Conservation (phyloP, 1,140 invertebrate genomes). For the Arion vulgaris region DNA sequence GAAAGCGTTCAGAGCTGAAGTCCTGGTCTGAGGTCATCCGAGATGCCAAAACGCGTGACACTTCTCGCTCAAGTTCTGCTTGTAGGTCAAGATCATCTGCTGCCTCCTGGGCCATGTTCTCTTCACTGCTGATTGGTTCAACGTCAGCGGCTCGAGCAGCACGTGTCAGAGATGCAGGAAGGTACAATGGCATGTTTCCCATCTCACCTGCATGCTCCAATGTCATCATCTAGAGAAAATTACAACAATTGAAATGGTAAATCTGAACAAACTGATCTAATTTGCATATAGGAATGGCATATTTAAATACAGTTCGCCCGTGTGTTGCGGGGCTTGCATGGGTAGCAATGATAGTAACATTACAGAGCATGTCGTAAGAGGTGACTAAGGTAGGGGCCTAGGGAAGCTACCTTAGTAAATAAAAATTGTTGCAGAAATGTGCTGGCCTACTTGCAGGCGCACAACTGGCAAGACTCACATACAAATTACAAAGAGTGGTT, state of each 20-base stretch:
- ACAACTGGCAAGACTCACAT: too few relatives aligned
- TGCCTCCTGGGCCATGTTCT: conserved; percentile 72
- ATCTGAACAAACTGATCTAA: too few relatives aligned
- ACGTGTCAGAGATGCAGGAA: conserved; percentile 73
- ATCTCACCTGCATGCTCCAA: conserved; percentile 47
- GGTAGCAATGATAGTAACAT: too few relatives aligned
- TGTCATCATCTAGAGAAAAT: conserved; percentile 71
- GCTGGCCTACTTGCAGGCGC: too few relatives aligned
- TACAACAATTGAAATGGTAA: background rate
- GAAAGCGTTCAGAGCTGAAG: conserved; percentile 74
- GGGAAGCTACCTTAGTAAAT: too few relatives aligned
- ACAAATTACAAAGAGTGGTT: too few relatives aligned
- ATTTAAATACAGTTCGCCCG: too few relatives aligned
- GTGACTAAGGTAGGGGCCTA: too few relatives aligned
- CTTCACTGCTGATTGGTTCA: conserved; percentile 72
- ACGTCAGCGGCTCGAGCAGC: conserved; percentile 75
- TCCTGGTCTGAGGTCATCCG: conserved; percentile 73
- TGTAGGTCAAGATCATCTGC: conserved; percentile 72
- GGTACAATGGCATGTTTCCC: conserved; percentile 52
- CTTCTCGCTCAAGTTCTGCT: conserved; percentile 72
- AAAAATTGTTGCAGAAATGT: too few relatives aligned
- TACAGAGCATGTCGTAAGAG: too few relatives aligned
- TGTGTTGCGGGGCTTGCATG: too few relatives aligned
- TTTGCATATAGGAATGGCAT: too few relatives aligned
- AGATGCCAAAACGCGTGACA: conserved; percentile 69